A percentile compares a stretch with the other conserved stretches of the same genome.
These are phyloP conservation scores for Dasyurus viverrinus DNA, from an alignment of 2,113 vertebrate species.

Conservation along the genomic window DNA sequence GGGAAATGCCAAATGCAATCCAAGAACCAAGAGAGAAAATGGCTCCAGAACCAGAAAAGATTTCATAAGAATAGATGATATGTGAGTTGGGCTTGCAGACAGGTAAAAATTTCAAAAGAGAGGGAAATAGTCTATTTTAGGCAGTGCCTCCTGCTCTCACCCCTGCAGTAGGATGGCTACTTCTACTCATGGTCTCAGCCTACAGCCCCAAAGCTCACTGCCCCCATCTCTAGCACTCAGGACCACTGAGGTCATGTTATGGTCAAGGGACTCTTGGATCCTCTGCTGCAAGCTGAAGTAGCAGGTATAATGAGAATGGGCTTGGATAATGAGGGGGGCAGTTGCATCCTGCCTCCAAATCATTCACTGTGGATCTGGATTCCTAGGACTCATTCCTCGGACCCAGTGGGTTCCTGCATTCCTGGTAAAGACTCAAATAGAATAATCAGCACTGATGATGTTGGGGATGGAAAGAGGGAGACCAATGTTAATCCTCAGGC, in stretches of 20 bases:
- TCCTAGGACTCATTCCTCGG: no score
- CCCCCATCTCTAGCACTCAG: neutral
- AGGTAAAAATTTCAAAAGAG: neutral
- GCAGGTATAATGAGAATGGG: neutral
- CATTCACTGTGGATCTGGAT: neutral
- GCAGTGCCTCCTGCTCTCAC: neutral
- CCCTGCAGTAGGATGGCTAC: neutral
- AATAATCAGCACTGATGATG: neutral
- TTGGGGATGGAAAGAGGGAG: neutral
- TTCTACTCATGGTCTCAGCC: neutral
- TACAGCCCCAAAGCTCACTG: neutral
- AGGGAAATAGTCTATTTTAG: neutral
- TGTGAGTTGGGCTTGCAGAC: neutral
- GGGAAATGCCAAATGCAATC: neutral
- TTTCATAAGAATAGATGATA: neutral
- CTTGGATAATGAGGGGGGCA: neutral
- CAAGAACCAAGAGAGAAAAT: neutral
- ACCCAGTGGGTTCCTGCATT: neutral
- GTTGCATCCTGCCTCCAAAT: neutral
- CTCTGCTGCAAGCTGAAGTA: neutral
- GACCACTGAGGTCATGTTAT: neutral
- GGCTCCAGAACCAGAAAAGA: neutral
- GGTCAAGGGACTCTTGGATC: neutral
- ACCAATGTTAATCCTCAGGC: neutral
- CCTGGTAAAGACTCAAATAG: neutral